These are phyloP conservation scores for Chymomyza amoena DNA, from an alignment of 2,888 invertebrate species.

Conservation along the genomic window DNA sequence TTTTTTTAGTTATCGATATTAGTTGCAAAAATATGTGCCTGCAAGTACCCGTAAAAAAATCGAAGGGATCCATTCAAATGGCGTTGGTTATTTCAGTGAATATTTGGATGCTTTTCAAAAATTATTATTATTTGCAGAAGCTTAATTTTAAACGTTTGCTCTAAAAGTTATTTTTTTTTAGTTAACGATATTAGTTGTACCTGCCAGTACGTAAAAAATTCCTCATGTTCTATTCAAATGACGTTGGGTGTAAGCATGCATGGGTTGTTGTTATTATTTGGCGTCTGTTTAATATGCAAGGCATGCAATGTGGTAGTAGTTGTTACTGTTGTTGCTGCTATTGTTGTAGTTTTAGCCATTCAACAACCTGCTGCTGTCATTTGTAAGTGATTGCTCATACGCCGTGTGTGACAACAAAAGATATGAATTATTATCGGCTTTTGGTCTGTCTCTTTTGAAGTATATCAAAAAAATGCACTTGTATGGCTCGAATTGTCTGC, in stretches of 20 bases:
- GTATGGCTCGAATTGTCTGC: neutral
- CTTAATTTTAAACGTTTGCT: too few relatives aligned
- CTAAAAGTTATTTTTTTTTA: too few relatives aligned
- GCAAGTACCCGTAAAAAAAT: too few relatives aligned
- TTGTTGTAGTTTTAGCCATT: neutral
- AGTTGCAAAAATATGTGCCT: too few relatives aligned
- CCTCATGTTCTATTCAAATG: constrained; percentile 20
- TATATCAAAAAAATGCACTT: neutral
- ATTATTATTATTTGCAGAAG: too few relatives aligned
- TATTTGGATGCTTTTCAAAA: too few relatives aligned
- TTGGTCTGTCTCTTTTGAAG: neutral
- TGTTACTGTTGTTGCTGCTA: neutral
- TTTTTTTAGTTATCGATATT: too few relatives aligned
- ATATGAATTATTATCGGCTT: constrained; percentile 35
- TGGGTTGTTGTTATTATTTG: constrained; percentile 28
- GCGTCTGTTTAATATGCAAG: constrained; percentile 56
- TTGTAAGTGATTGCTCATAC: constrained; percentile 37
- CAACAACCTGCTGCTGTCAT: constrained; percentile 49
- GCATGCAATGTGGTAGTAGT: constrained; percentile 27
- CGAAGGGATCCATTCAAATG: constrained; percentile 20
- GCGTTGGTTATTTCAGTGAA: too few relatives aligned
- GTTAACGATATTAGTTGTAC: too few relatives aligned
- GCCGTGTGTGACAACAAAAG: constrained; percentile 36
- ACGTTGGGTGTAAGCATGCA: constrained; percentile 23
- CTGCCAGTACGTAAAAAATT: too few relatives aligned